Evolutionary conservation across 2,888 invertebrate species (phyloP).

Genomic region (Hyposoter dolosus): DNA sequence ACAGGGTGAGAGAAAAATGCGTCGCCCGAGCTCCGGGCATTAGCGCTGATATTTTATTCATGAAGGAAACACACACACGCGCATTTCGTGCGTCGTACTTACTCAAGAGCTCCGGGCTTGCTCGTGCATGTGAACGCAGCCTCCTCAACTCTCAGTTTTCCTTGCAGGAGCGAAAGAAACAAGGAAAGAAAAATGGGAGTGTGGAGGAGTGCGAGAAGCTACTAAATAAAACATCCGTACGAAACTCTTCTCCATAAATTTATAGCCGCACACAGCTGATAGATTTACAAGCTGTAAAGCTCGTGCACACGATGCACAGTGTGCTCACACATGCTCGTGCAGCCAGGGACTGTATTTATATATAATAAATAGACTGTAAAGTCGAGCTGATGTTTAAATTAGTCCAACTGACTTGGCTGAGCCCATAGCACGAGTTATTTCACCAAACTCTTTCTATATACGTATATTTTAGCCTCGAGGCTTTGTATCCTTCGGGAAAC

Average conservation of each 20-base stretch:
- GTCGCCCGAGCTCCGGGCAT: conserved; percentile 83
- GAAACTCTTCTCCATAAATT: conserved; percentile 83
- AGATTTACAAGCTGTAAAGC: conserved; percentile 83
- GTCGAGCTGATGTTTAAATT: conserved; percentile 84
- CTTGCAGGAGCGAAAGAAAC: conserved; percentile 32
- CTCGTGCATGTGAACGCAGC: conserved; percentile 44
- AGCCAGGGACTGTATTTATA: not conserved
- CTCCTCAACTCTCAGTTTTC: conserved; percentile 43
- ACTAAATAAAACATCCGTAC: conserved; percentile 84
- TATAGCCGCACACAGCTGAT: conserved; percentile 80
- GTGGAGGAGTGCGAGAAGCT: conserved; percentile 73
- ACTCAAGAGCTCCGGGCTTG: conserved; percentile 12
- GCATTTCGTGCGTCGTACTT: not conserved
- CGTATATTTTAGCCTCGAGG: conserved; percentile 37
- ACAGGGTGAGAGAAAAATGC: conserved; percentile 77
- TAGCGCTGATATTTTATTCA: conserved; percentile 85
- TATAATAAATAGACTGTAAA: conserved; percentile 26
- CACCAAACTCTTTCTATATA: conserved; percentile 65
- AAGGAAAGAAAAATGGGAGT: conserved; percentile 57
- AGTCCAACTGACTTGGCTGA: conserved; percentile 79
- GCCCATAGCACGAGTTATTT: conserved; percentile 76
- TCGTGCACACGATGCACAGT: conserved; percentile 9
- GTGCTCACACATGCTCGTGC: not conserved
- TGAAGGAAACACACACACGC: conserved; percentile 73
- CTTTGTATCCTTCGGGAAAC: conserved; percentile 73